Base-by-base conservation (phyloP, 2,113 vertebrate species). In the Rhipidura dahli region DNA sequence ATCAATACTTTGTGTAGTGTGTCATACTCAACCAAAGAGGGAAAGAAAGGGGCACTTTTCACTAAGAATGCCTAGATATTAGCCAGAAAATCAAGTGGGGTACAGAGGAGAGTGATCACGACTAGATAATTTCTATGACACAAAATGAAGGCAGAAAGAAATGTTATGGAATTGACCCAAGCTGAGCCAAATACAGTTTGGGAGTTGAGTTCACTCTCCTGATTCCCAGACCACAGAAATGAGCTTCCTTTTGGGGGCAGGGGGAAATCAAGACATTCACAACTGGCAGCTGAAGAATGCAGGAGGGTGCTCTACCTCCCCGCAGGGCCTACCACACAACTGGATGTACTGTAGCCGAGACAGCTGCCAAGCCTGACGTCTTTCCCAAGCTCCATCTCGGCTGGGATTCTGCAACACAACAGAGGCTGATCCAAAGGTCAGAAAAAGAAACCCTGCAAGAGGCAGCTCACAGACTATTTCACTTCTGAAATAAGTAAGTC, bases 371-470 rank as follows among this genome's bases (percentile, higher is more conserved):
- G n/a, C 28, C 63, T 84, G 76, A 68, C 83, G 70, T 77, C 68
- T 39, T 64, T 80, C 61, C 77, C 65, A 60, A 83, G 44, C 37
- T 92, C 50, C 64, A 75, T 24, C 47, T 90, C 6, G 0, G 56
- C 69, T 91, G 69, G 22, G 64, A 84, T 72, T 94, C 90, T 81
- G 64, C 77, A 92, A 76, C 11, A 60, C 0, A 3, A 56, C 42
- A 75, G 77, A 84, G 79, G 79, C 71, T 89, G 92, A 90, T 88
- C 88, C 96, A 95, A 71, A 87, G 88, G 80, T 84, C 86, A 95
- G 86, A 15, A 86, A 69, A 78, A 90, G 85, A 88, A 96, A 86
- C 35, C 27, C 64, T 81, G 44, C 44, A 78, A 80, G 24, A 95
- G 50, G 59, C n/a, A 88, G 75, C 61, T 96, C 5, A 6, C 47